A percentile compares a stretch with the other conserved stretches of the same genome.
These are phyloP conservation scores for Leptosomus discolor DNA, from an alignment of 2,113 vertebrate genomes.

Conservation along the genomic window DNA sequence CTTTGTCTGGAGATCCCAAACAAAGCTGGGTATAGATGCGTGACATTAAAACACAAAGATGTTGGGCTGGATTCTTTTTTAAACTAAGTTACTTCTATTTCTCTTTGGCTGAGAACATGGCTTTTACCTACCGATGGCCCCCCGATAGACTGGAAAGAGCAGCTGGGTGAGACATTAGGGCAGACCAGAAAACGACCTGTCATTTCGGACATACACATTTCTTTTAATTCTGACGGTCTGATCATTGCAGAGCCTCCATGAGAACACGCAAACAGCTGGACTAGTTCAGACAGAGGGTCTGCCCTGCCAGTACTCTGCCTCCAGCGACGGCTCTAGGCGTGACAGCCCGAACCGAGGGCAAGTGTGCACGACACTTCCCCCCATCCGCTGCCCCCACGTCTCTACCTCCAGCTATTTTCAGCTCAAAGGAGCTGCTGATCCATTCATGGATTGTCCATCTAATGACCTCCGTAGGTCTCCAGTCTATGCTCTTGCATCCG, in stretches of 20 bases:
- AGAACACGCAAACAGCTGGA: not conserved
- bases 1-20: not conserved
- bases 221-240: not conserved
- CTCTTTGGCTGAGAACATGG: not conserved
- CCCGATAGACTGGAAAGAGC: not conserved
- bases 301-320: not conserved
- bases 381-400: not conserved
- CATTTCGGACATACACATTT: not conserved
- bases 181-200: not conserved
- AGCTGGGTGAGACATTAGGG: not conserved
- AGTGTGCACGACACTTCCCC: accelerated
- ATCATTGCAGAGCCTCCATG: not conserved
- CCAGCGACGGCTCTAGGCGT: accelerated
- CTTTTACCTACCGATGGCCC: not conserved
- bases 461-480: not conserved
- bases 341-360: not conserved
- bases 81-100: not conserved
- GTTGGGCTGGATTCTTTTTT: not conserved
- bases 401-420: not conserved
- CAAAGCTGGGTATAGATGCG: not conserved
- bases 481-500: not conserved
- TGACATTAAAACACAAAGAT: not conserved
- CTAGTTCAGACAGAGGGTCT: accelerated
- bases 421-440: not conserved
- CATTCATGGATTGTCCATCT: not conserved